Evolutionary conservation across 2,113 vertebrate genomes (phyloP).

Genomic region (Bujurquina vittata): DNA sequence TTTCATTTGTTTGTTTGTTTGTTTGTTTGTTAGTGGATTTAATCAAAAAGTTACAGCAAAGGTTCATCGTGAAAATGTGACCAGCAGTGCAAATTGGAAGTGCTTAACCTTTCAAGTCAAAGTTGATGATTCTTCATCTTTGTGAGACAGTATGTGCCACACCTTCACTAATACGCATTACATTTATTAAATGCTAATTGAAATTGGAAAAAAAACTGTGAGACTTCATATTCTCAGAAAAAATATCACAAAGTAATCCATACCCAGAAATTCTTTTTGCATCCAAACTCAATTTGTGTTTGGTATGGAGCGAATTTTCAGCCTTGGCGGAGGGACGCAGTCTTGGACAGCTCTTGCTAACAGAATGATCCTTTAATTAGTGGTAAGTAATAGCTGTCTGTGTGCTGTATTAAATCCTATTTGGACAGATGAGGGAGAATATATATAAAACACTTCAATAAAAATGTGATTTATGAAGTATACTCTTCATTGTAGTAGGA

Average conservation of each 20-base stretch:
- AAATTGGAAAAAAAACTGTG: background rate
- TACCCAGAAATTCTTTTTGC: background rate
- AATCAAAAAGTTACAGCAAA: background rate
- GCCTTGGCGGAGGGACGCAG: background rate
- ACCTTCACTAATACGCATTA: background rate
- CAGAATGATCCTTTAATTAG: conserved; percentile 4
- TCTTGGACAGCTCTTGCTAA: background rate
- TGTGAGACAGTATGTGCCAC: background rate
- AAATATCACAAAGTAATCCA: background rate
- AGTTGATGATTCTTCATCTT: background rate
- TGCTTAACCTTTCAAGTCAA: background rate
- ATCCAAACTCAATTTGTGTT: background rate
- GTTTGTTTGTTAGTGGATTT: background rate
- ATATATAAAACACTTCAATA: background rate
- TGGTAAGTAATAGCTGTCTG: background rate
- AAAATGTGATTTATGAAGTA: background rate
- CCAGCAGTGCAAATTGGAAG: background rate
- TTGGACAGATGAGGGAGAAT: background rate
- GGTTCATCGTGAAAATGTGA: background rate
- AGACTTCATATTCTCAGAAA: background rate
- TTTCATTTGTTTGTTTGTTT: conserved; percentile 12
- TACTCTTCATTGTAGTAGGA: background rate
- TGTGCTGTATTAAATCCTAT: background rate
- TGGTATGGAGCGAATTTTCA: background rate
- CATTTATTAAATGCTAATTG: background rate